These are phyloP conservation scores for Diachrysia chrysitis DNA, from an alignment of 2,888 invertebrate genomes.

Conservation along the genomic window DNA sequence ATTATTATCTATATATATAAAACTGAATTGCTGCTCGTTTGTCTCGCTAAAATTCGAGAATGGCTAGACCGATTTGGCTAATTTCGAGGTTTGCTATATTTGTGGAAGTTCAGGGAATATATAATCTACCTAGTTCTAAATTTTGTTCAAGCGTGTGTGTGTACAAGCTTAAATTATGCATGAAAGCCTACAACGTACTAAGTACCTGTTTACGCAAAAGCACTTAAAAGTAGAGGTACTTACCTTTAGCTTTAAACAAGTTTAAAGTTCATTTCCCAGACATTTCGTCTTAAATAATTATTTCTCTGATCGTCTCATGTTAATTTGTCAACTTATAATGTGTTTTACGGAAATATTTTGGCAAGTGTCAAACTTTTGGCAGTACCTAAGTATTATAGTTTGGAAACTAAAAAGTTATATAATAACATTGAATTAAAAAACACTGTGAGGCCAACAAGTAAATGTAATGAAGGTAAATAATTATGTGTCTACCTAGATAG, in stretches of 20 bases:
- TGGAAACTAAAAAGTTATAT: too few species aligned
- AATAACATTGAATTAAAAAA: not conserved
- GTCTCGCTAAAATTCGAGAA: too few species aligned
- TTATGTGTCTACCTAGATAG: not conserved
- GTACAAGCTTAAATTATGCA: conserved; percentile 1
- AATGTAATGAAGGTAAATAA: not conserved
- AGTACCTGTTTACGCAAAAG: not conserved
- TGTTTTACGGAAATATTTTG: not conserved
- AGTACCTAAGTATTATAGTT: too few species aligned
- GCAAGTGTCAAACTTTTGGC: not conserved
- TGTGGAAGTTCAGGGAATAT: too few species aligned
- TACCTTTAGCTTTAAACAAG: conserved; percentile 1
- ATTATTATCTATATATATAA: too few species aligned
- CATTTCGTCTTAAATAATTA: not conserved
- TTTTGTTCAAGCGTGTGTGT: too few species aligned
- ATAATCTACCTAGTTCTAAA: too few species aligned
- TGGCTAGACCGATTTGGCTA: too few species aligned
- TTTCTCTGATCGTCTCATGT: not conserved
- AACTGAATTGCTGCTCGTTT: too few species aligned
- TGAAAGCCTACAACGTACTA: not conserved
- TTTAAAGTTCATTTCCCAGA: conserved; percentile 3
- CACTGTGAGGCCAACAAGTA: too few species aligned
- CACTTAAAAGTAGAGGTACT: not conserved
- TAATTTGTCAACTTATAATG: not conserved
- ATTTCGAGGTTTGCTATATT: too few species aligned